phyloP scores from a whole-genome alignment of 1,140 invertebrate genomes.

The Zaprionus tsacasi region DNA sequence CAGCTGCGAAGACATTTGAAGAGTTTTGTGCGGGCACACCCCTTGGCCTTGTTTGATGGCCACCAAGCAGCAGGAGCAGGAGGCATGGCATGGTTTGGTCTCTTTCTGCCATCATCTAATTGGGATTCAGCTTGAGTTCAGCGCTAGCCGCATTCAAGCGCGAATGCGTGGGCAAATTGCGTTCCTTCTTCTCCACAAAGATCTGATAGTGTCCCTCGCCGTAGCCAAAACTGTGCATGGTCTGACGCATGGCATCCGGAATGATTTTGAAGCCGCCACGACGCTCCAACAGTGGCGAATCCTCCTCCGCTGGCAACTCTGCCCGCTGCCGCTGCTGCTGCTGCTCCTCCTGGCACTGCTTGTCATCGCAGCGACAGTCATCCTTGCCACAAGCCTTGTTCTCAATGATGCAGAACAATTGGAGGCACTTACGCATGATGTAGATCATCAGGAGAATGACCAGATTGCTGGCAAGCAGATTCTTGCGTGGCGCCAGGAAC shows the following conservation, averaged over 20 bases:
- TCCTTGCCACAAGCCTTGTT: conserved; percentile 56
- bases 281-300: conserved; percentile 41
- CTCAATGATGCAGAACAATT: conserved; percentile 76
- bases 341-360: neutral
- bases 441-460: conserved; percentile 72
- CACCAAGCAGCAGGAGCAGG: neutral
- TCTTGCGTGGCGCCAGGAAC: conserved; percentile 75
- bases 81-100: neutral
- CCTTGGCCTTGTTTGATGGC: neutral
- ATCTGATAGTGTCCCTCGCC: conserved; percentile 80
- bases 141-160: conserved; percentile 75
- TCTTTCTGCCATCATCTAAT: conserved; percentile 48
- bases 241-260: conserved; percentile 68
- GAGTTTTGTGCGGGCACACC: neutral
- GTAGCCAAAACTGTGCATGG: conserved; percentile 77
- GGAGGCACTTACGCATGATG: conserved; percentile 71
- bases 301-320: neutral
- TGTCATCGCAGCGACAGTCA: conserved; percentile 31
- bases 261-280: conserved; percentile 64
- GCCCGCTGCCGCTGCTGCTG: neutral
- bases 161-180: conserved; percentile 71
- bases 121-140: conserved; percentile 82
- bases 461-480: conserved; percentile 75
- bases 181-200: conserved; percentile 80
- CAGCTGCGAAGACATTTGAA: conserved; percentile 6